Evolutionary conservation across 2,888 invertebrate species (phyloP), one percentile per base, ranked within the genome.

Genomic region (Chaitophorus viminalis): DNA sequence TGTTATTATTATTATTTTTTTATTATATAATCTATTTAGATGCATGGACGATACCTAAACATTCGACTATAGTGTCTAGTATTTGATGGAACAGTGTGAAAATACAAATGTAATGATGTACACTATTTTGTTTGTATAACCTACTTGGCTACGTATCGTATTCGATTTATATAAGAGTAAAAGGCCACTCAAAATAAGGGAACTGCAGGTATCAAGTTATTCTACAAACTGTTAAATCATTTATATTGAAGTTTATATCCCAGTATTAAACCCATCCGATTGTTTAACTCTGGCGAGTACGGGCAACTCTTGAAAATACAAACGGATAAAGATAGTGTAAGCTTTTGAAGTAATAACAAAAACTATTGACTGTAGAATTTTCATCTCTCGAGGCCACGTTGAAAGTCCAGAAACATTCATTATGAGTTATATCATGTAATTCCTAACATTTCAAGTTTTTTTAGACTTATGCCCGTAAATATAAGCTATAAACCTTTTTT

Each of bases 261-360:
- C n/a, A n/a, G 33, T 81, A 81, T 81, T 81, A 81, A 81, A 68
- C 18, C 39, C 33, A 39, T 81, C 65, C 65, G 29, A 65, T 54
- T 78, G 78, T 78, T 78, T 21, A 25, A 60, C 33, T 25, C 39
- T 39, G 54, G n/a, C 33, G 54, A 33, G 14, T 33, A 25, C 31
- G 33, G 46, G 46, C 14, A 46, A 46, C 14, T 3, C 29, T 54
- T 33, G 33, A 25, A 33, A 54, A 54, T 54, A 54, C 54, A 54
- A 78, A 54, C 54, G 21, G 46, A 31, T 54, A 78, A n/a, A 52
- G 14, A 77, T 54, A 52, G 21, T 11, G 52, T 78, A 25, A 78
- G 78, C 31, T 78, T 54, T 60, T 31, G 21, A 60, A 77, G 31
- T 54, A 77, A 77, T 77, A 77, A 78, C 14, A 54, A 78, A 78